phyloP scores from a whole-genome alignment of 1,140 invertebrate species.

The Lepidurus arcticus region DNA sequence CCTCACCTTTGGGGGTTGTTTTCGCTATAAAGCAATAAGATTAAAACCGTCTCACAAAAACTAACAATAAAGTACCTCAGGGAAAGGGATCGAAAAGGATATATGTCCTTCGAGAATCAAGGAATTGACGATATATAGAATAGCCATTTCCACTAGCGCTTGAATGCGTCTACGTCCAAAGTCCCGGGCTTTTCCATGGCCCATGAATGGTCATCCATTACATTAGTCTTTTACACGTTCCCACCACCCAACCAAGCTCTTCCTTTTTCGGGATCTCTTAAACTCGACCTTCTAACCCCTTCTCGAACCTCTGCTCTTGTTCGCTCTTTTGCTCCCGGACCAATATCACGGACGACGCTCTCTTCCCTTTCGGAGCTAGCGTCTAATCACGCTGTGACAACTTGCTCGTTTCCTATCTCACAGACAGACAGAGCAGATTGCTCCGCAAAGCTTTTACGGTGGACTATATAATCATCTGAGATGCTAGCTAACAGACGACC shows the following conservation, averaged over 20 bases:
- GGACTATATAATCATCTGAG: conserved; percentile 16
- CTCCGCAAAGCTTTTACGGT: neutral
- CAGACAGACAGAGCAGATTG: neutral
- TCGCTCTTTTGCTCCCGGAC: neutral
- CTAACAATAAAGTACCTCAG: too few relatives aligned
- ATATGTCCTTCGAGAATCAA: too few relatives aligned
- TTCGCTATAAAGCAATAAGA: too few relatives aligned
- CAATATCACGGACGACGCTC: neutral
- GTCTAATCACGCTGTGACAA: conserved; percentile 19
- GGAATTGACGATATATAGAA: too few relatives aligned
- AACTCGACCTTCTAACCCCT: neutral
- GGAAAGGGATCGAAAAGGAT: too few relatives aligned
- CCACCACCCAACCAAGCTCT: neutral
- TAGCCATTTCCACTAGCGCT: neutral
- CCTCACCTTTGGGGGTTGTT: too few relatives aligned
- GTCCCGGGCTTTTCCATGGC: neutral
- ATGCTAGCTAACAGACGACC: neutral
- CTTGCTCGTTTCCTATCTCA: neutral
- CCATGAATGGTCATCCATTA: conserved; percentile 1
- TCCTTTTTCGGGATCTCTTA: neutral
- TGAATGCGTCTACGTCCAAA: neutral
- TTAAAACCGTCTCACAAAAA: too few relatives aligned
- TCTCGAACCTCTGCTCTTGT: neutral
- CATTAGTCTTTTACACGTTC: neutral
- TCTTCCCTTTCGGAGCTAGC: neutral